phyloP scores from a whole-genome alignment of 2,113 vertebrate species.

The Tursiops truncatus region DNA sequence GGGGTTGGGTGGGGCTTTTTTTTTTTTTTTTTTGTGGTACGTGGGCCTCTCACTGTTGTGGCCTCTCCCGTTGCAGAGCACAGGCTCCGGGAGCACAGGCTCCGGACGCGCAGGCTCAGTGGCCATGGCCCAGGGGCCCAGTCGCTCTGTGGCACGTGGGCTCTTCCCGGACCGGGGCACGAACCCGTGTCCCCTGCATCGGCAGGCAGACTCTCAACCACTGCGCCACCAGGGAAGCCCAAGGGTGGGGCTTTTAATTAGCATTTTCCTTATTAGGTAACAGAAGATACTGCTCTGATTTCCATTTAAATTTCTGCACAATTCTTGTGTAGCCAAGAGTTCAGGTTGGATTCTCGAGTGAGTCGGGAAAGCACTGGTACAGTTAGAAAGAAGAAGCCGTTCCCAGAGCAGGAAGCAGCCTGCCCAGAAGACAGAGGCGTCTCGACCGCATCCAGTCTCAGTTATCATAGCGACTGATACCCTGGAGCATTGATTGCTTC shows the following conservation, averaged over 20 bases:
- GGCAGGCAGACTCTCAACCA: too few species aligned
- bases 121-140: too few species aligned
- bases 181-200: too few species aligned
- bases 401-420: accelerated
- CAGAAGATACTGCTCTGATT: neutral
- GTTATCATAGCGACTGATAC: too few species aligned
- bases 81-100: too few species aligned
- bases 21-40: too few species aligned
- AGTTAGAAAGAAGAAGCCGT: neutral
- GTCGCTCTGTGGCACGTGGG: accelerated
- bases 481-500: neutral
- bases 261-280: neutral
- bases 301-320: neutral
- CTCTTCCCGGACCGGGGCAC: too few species aligned
- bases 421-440: neutral
- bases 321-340: neutral
- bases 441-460: neutral
- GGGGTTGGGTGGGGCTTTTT: neutral
- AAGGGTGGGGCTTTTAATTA: neutral
- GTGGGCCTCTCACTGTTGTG: too few species aligned
- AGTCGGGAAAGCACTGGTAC: neutral
- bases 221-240: too few species aligned
- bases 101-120: too few species aligned
- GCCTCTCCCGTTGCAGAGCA: too few species aligned
- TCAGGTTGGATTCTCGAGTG: neutral